phyloP scores from a whole-genome alignment of 92 coral and sea anemone genomes.

The Umimayanthus kanabou region DNA sequence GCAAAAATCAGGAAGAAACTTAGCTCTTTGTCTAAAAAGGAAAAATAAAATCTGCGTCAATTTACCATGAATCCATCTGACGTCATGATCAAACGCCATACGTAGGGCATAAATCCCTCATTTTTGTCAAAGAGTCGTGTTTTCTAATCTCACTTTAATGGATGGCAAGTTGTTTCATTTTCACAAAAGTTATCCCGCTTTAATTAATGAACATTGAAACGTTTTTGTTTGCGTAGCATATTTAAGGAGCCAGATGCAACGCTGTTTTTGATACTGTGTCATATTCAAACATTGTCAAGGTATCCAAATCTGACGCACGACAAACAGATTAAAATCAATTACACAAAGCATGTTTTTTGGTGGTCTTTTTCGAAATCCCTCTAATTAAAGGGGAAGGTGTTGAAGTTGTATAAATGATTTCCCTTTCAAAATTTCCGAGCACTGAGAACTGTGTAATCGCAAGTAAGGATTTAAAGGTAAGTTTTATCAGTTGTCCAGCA shows the following conservation, averaged over 20 bases:
- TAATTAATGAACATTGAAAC: not conserved
- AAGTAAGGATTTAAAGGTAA: not conserved
- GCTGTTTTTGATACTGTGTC: not conserved
- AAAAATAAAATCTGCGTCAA: no score
- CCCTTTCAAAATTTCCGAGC: not conserved
- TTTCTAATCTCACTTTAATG: not conserved
- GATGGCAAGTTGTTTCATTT: not conserved
- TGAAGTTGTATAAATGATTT: no score
- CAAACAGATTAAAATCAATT: not conserved
- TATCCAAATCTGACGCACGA: not conserved
- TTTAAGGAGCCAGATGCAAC: not conserved
- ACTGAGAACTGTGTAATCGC: not conserved
- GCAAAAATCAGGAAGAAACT: no score
- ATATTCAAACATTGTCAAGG: not conserved
- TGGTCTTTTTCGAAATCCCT: not conserved
- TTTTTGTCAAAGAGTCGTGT: no score
- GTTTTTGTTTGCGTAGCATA: not conserved
- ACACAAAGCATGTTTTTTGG: not conserved
- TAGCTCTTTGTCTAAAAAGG: no score
- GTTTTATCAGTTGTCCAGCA: not conserved
- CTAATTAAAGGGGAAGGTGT: not conserved
- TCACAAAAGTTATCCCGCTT: not conserved
- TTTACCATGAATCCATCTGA: no score
- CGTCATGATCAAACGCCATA: no score
- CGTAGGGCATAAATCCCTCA: no score